These are phyloP conservation scores for Cerastis leucographa DNA, from an alignment of 2,888 invertebrate genomes.

Conservation along the genomic window DNA sequence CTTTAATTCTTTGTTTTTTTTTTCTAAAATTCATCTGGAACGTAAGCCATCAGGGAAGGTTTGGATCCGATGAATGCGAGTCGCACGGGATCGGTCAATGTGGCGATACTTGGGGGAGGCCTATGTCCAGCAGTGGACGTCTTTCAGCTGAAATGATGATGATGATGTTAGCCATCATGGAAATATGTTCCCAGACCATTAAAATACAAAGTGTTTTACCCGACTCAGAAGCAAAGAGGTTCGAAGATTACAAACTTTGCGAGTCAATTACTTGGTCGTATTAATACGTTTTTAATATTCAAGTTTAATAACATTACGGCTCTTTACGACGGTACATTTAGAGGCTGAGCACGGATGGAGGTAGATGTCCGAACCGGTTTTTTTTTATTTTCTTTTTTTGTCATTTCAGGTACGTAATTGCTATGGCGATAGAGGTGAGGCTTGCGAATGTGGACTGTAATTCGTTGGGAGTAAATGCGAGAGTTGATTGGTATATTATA, in stretches of 20 bases:
- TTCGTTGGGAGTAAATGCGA: constrained; percentile 17
- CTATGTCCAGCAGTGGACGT: too few species aligned
- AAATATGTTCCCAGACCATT: constrained; percentile 34
- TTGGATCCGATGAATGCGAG: too few species aligned
- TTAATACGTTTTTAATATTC: constrained; percentile 65
- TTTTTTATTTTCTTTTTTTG: constrained; percentile 61
- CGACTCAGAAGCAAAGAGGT: constrained; percentile 29
- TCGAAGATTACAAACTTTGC: constrained; percentile 52
- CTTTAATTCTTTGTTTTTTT: not conserved
- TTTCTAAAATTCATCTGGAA: constrained; percentile 9
- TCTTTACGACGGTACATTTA: constrained; percentile 58
- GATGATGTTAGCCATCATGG: not conserved
- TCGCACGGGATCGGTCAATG: too few species aligned
- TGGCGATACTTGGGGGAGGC: too few species aligned
- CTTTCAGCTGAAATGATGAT: too few species aligned
- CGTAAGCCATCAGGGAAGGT: too few species aligned
- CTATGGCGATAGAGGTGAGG: constrained; percentile 29
- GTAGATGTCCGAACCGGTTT: constrained; percentile 59
- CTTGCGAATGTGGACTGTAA: constrained; percentile 52
- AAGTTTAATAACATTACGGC: constrained; percentile 62
- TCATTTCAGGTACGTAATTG: constrained; percentile 65
- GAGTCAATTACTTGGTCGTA: constrained; percentile 63
- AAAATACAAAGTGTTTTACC: constrained; percentile 40
- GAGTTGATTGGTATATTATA: constrained; percentile 37
- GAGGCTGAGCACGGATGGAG: constrained; percentile 54